A percentile compares a stretch with the other conserved stretches of the same genome.
These are phyloP conservation scores for Platalea minor DNA, from an alignment of 2,797 vertebrate genomes.

Conservation along the genomic window DNA sequence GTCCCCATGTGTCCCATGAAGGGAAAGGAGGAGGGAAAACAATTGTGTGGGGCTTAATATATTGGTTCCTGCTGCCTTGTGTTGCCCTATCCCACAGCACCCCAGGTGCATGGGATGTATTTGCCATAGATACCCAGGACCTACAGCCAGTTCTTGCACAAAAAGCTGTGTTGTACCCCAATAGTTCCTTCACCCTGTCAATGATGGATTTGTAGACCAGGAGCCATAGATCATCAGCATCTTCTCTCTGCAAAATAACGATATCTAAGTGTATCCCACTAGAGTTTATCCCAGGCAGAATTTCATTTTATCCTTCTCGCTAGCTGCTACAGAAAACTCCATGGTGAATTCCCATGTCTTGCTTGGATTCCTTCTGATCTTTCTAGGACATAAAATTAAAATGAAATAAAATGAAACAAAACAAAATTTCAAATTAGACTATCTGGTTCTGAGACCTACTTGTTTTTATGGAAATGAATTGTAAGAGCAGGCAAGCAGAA, in stretches of 20 bases:
- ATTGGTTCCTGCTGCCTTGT: not conserved
- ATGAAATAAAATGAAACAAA: not conserved
- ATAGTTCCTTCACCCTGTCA: not conserved
- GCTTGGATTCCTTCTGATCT: not conserved
- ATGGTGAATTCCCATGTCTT: not conserved
- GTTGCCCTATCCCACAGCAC: not conserved
- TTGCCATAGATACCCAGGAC: not conserved
- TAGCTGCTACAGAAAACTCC: not conserved
- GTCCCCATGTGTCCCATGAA: not conserved
- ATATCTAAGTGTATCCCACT: not conserved
- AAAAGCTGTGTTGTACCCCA: not conserved
- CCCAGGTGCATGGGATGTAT: not conserved
- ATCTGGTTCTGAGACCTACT: not conserved
- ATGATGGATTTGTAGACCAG: accelerated
- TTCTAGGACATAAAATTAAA: not conserved
- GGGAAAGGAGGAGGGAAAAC: not conserved
- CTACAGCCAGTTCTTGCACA: not conserved
- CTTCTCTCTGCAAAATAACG: not conserved
- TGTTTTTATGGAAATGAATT: not conserved
- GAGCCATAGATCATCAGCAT: not conserved
- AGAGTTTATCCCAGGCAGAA: not conserved
- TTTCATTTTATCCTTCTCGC: not conserved
- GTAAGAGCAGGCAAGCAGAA: not conserved
- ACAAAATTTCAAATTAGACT: not conserved
- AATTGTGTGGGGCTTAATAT: not conserved